Evolutionary conservation across 1,140 invertebrate genomes (phyloP).

Genomic region (Bombus polaris): DNA sequence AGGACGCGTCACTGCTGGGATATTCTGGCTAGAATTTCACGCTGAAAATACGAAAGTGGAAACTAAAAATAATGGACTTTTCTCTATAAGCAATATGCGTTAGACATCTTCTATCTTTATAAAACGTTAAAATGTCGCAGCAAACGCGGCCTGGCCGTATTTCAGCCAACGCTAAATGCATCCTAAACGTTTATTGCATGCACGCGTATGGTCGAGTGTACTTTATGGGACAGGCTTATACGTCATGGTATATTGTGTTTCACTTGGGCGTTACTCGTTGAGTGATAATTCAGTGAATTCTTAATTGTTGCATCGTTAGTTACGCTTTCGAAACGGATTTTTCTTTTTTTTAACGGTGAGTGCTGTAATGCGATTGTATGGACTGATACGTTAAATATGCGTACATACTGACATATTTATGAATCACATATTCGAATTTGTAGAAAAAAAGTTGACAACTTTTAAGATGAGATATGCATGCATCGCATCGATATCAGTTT

Average conservation of each 20-base stretch:
- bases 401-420: too few relatives aligned
- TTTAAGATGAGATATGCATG: too few relatives aligned
- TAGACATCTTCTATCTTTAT: slow-evolving; percentile 22
- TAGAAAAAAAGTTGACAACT: too few relatives aligned
- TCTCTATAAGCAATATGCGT: neutral
- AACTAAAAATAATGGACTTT: slow-evolving; percentile 17
- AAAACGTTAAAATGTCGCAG: slow-evolving; percentile 11
- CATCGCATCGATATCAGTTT: too few relatives aligned
- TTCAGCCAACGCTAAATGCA: slow-evolving; percentile 1
- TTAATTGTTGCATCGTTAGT: too few relatives aligned
- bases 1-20: neutral
- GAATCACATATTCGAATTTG: too few relatives aligned
- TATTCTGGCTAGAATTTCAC: neutral
- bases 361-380: too few relatives aligned
- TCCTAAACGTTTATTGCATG: slow-evolving; percentile 39
- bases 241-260: neutral
- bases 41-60: neutral
- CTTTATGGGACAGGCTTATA: neutral
- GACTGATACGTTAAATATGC: too few relatives aligned
- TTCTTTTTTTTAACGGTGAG: too few relatives aligned
- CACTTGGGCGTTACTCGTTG: too few relatives aligned
- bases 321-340: too few relatives aligned
- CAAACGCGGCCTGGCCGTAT: neutral
- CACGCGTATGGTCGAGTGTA: neutral
- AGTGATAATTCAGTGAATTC: neutral